Evolutionary conservation across 2,797 vertebrate species (phyloP).

Genomic region (Galagoides demidoff): DNA sequence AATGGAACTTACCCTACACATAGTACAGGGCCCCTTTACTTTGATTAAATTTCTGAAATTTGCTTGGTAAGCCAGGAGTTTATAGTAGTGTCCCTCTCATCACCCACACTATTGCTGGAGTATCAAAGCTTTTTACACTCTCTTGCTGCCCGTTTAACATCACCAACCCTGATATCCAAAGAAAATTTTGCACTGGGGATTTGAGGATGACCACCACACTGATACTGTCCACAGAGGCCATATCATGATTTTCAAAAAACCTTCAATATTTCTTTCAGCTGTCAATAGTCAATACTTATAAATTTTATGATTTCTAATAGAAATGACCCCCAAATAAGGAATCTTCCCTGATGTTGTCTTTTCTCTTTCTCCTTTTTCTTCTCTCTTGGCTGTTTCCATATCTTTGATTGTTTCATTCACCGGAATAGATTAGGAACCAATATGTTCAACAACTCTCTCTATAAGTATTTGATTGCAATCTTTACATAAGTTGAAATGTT

Average conservation of each 20-base stretch:
- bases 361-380: not conserved
- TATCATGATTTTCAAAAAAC: not conserved
- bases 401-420: not conserved
- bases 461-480: not conserved
- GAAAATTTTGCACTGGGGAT: not conserved
- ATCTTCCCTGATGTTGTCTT: not conserved
- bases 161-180: not conserved
- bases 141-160: not conserved
- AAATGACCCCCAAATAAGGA: not conserved
- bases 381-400: not conserved
- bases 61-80: not conserved
- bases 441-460: not conserved
- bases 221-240: too few species aligned
- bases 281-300: not conserved
- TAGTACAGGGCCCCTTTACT: not conserved
- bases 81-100: not conserved
- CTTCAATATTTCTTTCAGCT: not conserved
- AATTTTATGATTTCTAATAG: not conserved
- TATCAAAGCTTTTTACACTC: not conserved
- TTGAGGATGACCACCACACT: not conserved
- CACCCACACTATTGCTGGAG: not conserved
- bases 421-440: not conserved
- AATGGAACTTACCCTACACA: not conserved
- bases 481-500: not conserved
- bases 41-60: not conserved